Evolutionary conservation across 2,888 invertebrate genomes (phyloP).

Genomic region (Lycophotia porphyrea): DNA sequence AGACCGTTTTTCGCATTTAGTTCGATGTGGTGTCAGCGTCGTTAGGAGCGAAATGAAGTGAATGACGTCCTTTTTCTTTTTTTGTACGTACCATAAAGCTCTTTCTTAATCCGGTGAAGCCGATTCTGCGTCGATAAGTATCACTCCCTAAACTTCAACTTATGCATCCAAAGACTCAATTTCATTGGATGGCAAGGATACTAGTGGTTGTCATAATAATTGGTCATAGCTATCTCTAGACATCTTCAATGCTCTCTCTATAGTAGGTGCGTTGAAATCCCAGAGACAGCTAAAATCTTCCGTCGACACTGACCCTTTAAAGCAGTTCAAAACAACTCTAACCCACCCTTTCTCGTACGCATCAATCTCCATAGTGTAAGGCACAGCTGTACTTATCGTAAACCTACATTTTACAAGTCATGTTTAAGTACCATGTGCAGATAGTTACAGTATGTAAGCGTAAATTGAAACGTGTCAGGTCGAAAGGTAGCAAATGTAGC

Average conservation of each 20-base stretch:
- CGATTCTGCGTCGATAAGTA: neutral
- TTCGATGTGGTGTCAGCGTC: neutral
- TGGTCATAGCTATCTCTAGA: neutral
- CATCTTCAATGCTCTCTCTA: neutral
- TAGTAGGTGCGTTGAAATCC: neutral
- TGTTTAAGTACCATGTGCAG: neutral
- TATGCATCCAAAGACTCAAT: neutral
- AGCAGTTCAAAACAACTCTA: neutral
- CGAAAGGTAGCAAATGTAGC: neutral
- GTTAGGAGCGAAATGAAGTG: neutral
- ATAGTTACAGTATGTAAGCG: neutral
- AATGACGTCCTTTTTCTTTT: neutral
- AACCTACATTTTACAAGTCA: neutral
- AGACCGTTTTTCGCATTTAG: neutral
- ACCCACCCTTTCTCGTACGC: neutral
- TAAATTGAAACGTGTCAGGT: neutral
- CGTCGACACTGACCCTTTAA: neutral
- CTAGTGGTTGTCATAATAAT: neutral
- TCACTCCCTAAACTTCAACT: neutral
- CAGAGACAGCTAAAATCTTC: neutral
- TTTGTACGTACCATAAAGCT: neutral
- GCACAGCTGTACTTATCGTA: neutral
- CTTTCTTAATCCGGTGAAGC: neutral
- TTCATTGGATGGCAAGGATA: neutral
- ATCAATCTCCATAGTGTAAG: neutral